A percentile compares a stretch with the other conserved stretches of the same genome.
Evolutionary conservation across 2,797 vertebrate species (phyloP).

Genomic region (Neoniphon sammara): DNA sequence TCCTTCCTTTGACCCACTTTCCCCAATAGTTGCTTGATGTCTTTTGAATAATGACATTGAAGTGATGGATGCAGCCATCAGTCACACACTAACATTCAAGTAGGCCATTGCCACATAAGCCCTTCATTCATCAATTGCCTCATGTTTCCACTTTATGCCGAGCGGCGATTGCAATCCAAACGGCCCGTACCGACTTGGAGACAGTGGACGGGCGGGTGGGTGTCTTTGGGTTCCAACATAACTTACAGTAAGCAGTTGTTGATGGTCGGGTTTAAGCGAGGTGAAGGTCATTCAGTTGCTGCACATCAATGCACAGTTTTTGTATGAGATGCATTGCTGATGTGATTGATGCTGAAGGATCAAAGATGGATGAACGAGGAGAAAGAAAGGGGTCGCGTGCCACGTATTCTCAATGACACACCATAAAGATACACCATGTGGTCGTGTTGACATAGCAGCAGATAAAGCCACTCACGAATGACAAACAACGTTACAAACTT

Average conservation of each 20-base stretch:
- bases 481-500: conserved; percentile 57
- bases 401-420: conserved; percentile 45
- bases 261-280: conserved; percentile 36
- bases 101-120: conserved; percentile 75
- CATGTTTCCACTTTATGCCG: conserved; percentile 62
- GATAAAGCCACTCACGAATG: conserved; percentile 57
- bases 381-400: conserved; percentile 55
- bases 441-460: conserved; percentile 53
- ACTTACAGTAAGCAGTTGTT: conserved; percentile 5
- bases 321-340: conserved; percentile 27
- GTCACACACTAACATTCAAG: conserved; percentile 77
- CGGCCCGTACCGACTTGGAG: conserved; percentile 16
- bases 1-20: conserved; percentile 80
- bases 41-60: conserved; percentile 73
- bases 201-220: not conserved
- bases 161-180: conserved; percentile 55
- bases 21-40: conserved; percentile 64
- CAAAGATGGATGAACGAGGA: conserved; percentile 68
- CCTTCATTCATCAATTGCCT: conserved; percentile 71
- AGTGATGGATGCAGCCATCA: conserved; percentile 81
- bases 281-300: conserved; percentile 47
- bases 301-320: not conserved
- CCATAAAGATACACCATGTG: conserved; percentile 35
- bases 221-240: not conserved
- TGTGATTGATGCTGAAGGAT: conserved; percentile 41